Base-by-base conservation (phyloP, 2,113 vertebrate genomes). In the Megalops atlanticus region DNA sequence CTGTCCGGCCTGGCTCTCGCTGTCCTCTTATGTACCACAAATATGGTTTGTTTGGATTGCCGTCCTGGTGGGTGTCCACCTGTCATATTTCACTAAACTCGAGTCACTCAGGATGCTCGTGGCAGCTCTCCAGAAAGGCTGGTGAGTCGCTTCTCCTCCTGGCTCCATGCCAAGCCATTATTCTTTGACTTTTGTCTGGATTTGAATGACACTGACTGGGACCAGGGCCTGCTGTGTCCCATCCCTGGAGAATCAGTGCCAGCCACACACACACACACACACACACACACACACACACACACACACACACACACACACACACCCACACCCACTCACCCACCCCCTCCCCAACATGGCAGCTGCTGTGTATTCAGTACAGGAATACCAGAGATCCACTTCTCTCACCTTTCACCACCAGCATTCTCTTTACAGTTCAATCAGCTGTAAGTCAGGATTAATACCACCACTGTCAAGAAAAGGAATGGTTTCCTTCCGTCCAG, bases 31-130 rank as follows among this genome's bases (percentile, higher is more conserved):
- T 45, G 43, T 45, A 45, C 14, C 43, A 45, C 43, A 45, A 45
- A 6, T n/a, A n/a, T n/a, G n/a, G n/a, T n/a, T n/a, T n/a, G n/a
- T 75, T 47, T 45, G n/a, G 64, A 70, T 79, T 71, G 27, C 40
- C 10, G 6, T 52, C 12, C 33, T 80, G 69, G 35, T 73, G 69
- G 14, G 69, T 49, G 79, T 71, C 78, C 68, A 71, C 40, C 10
- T 71, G 39, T 69, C 40, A 31, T 45, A 24, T 45, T 21, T 78
- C 10, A 11, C 33, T 21, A 47, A 39, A 77, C 35, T 10, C 76
- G 31, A 40, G 54, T 5, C 18, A 18, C 52, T 69, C 18, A n/a
- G 12, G 7, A 43, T 39, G 16, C 2, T n/a, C n/a, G n/a, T n/a
- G n/a, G n/a, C n/a, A n/a, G n/a, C n/a, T n/a, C n/a, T n/a, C n/a